These are phyloP conservation scores for Gnathonemus echidnorhynchus DNA, from an alignment of 2,113 vertebrate genomes.

Conservation along the genomic window DNA sequence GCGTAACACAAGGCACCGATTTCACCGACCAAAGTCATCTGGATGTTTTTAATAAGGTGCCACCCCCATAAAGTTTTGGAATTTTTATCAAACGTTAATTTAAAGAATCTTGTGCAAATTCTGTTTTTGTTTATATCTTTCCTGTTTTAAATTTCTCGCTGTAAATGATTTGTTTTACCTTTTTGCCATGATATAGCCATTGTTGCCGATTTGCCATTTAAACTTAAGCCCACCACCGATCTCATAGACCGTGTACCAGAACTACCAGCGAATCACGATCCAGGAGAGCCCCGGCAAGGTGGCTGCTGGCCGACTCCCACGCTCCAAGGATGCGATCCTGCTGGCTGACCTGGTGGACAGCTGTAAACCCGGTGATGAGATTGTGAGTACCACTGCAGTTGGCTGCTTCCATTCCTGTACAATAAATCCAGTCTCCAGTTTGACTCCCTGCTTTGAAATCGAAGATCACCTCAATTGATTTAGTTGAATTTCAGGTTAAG, in stretches of 20 bases:
- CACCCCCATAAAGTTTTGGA: no score
- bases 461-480: neutral
- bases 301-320: constrained; percentile 84
- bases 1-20: no score
- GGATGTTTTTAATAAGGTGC: no score
- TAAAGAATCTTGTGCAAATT: no score
- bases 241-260: constrained; percentile 87
- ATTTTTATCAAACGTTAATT: no score
- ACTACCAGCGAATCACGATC: constrained; percentile 95
- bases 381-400: constrained; percentile 64
- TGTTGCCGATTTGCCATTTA: no score
- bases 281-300: constrained; percentile 95
- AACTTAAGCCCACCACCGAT: no score
- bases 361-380: constrained; percentile 95
- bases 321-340: constrained; percentile 93
- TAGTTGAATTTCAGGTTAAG: neutral
- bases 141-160: no score
- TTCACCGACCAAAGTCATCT: no score
- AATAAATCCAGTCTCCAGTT: neutral
- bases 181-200: no score
- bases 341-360: constrained; percentile 87
- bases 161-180: no score
- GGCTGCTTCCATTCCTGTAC: neutral
- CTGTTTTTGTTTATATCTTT: no score
- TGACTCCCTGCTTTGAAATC: neutral